A percentile compares a stretch with the other conserved stretches of the same genome.
Conservation (phyloP, 2,797 vertebrate species). For the Anguilla anguilla region DNA sequence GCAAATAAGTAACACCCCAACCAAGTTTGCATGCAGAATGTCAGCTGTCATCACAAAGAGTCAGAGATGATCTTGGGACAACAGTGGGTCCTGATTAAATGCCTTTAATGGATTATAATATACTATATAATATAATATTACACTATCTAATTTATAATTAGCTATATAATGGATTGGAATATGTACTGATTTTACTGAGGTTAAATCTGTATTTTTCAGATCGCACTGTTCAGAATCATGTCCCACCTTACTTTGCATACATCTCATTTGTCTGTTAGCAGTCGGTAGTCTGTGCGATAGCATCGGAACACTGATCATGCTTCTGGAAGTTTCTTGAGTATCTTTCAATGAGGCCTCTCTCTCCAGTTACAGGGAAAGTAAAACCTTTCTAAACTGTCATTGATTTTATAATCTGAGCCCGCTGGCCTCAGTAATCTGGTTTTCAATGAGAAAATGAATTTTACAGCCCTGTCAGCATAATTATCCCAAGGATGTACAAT, state of each 20-base stretch:
- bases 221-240: not conserved
- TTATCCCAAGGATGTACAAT: not conserved
- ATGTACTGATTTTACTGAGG: not conserved
- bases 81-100: not conserved
- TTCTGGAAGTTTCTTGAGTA: not conserved
- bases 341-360: not conserved
- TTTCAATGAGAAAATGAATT: not conserved
- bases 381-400: not conserved
- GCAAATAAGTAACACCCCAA: conserved; percentile 20
- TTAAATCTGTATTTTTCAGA: not conserved
- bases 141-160: not conserved
- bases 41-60: not conserved
- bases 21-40: conserved; percentile 10
- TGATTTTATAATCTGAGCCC: not conserved
- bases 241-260: not conserved
- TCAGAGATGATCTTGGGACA: not conserved
- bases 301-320: not conserved
- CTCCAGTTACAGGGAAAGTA: not conserved
- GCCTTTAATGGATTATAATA: not conserved
- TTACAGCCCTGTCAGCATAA: not conserved
- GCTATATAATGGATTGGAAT: not conserved
- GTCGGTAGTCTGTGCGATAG: not conserved
- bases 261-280: not conserved
- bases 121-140: not conserved
- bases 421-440: not conserved